Evolutionary conservation across 2,888 invertebrate genomes (phyloP), one percentile per base, ranked within the genome.

Genomic region (Amblyjoppa proteus): DNA sequence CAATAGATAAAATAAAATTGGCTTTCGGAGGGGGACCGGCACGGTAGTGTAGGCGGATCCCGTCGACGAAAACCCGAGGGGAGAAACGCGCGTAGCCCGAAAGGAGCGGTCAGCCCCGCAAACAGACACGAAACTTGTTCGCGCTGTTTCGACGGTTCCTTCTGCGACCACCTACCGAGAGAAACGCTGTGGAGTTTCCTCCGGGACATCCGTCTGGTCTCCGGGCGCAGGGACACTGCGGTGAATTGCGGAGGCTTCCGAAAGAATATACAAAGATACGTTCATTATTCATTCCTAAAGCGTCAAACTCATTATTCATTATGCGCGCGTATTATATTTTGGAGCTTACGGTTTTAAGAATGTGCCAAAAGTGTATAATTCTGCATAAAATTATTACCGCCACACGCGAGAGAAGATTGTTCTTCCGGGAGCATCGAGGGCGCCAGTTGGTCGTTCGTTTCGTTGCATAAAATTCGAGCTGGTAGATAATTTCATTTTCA

Each of bases 151-250:
- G 66, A 75, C 75, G 66, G 71, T 87, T 82, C 81, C 86, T 11
- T 68, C 49, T 70, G 31, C 34, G 89, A 90, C 90, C 90, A 90
- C 90, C 91, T 89, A 90, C 87, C 64, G 89, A 69, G 89, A 88
- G 84, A 88, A 89, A 88, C 84, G 82, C 81, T 73, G 69, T 70
- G 81, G 76, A 51, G 73, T 84, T 76, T 81, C 69, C 81, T 66
- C 31, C 34, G 69, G 51, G 66, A 88, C 85, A 75, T 81, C 87
- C 86, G 87, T 77, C 80, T 77, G 75, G 58, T 13, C 28, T 13
- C 78, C n/a, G 20, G 66, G 16, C 34, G 45, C 38, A 49, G n/a
- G 16, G 73, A 61, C 13, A 11, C 68, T 73, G 28, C 66, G 34
- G 73, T 56, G 53, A 25, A 58, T 58, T 5, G 34, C 31, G 16